Conservation (phyloP, 1,140 invertebrate species). For the Ruditapes philippinarum region DNA sequence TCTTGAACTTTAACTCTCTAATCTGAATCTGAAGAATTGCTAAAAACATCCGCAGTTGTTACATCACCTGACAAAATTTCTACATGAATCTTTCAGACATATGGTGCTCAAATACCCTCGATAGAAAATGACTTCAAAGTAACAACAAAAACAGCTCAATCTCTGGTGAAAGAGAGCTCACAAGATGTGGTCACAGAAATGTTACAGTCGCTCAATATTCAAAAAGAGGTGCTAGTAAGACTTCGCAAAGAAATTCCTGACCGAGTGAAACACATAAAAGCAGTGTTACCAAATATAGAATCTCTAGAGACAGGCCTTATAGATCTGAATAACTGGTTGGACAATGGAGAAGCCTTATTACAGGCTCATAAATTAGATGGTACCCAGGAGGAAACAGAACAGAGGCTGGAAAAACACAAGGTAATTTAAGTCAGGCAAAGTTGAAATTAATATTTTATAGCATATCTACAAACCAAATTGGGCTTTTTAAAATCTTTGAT, state of each 20-base stretch:
- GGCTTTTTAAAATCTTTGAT: too few species aligned
- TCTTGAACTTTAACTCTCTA: too few species aligned
- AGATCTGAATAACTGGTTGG: slow-evolving; percentile 95
- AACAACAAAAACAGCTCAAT: slow-evolving; percentile 96
- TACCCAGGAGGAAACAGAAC: slow-evolving; percentile 92
- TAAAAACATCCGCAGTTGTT: too few species aligned
- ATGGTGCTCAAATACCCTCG: slow-evolving; percentile 93
- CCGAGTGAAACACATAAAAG: slow-evolving; percentile 81
- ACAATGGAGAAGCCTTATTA: slow-evolving; percentile 93
- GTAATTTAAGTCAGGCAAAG: slow-evolving; percentile 75
- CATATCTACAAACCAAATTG: too few species aligned
- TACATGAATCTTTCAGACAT: slow-evolving; percentile 84
- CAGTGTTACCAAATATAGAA: slow-evolving; percentile 94
- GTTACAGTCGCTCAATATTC: slow-evolving; percentile 95
- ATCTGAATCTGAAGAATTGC: too few species aligned
- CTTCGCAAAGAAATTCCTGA: slow-evolving; percentile 90
- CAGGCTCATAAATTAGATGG: slow-evolving; percentile 89
- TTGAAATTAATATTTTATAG: not conserved
- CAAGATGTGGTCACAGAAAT: slow-evolving; percentile 96
- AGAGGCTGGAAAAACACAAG: slow-evolving; percentile 94
- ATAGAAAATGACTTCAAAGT: slow-evolving; percentile 96
- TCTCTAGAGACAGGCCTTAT: slow-evolving; percentile 94
- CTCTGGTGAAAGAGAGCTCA: slow-evolving; percentile 95
- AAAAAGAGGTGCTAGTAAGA: slow-evolving; percentile 93
- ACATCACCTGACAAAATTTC: too few species aligned